A percentile compares a stretch with the other conserved stretches of the same genome.
Conservation (phyloP, 2,797 vertebrate genomes). For the Sternarchorhynchus goeldii region DNA sequence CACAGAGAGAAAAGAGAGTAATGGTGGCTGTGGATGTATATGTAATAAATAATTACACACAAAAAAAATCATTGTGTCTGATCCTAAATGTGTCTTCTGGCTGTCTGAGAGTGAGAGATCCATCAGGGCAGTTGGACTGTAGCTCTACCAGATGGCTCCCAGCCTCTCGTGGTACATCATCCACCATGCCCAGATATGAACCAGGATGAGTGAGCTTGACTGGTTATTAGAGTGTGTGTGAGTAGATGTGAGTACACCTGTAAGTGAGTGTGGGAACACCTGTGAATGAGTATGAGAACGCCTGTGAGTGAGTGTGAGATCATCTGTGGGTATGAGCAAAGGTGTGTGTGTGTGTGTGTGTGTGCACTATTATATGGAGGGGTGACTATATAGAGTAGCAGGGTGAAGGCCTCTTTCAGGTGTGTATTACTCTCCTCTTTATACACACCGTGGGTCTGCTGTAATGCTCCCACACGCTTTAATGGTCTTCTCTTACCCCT, state of each 20-base stretch:
- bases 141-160: constrained; percentile 40
- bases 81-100: neutral
- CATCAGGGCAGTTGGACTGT: constrained; percentile 31
- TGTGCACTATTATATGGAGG: neutral
- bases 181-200: constrained; percentile 42
- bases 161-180: constrained; percentile 21
- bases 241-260: constrained; percentile 32
- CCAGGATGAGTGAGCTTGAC: constrained; percentile 33
- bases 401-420: constrained; percentile 41
- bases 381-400: constrained; percentile 19
- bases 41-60: too few relatives aligned
- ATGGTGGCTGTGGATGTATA: too few relatives aligned
- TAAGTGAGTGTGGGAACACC: neutral
- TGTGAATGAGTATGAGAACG: constrained; percentile 41
- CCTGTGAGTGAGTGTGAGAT: constrained; percentile 26
- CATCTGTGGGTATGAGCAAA: neutral
- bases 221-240: neutral
- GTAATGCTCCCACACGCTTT: constrained; percentile 16
- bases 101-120: neutral
- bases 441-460: too few relatives aligned
- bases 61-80: too few relatives aligned
- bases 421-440: constrained; percentile 1
- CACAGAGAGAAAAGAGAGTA: too few relatives aligned
- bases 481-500: constrained; percentile 28
- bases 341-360: neutral